Evolutionary conservation across 1,140 invertebrate species (phyloP), one percentile per base, ranked within the genome.

Genomic region (Neuroterus valhalla): DNA sequence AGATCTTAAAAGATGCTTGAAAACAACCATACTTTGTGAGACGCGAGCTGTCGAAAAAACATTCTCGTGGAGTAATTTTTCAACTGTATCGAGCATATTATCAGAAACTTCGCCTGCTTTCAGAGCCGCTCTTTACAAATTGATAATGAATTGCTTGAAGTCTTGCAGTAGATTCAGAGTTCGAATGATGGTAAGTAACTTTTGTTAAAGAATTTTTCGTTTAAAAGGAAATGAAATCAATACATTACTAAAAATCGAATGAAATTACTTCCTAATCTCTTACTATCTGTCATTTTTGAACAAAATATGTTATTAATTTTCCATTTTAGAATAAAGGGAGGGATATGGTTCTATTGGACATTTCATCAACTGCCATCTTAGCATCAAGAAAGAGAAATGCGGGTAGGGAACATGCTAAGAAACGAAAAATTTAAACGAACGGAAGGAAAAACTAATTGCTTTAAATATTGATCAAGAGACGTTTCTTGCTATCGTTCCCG

Each of bases 31-130:
- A 73, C 50, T 74, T 66, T 38, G 38, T 69, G 21, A 46, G 76
- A 43, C 52, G 76, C n/a, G 76, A 78, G 17, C 31, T 78, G 21
- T 44, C 70, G 43, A 78, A 78, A 50, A 71, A 52, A 43, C n/a
- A 70, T 71, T 14, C 2, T n/a, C 26, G 4, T 43, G 72, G 76
- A 66, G 19, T 66, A 55, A 5, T 50, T 4, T 72, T 26, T 31
- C 55, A 71, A 2, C 21, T 14, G 17, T 5, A 1, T 23, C 50
- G 15, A 62, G 21, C 5, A 44, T 71, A 17, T 23, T n/a, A 50
- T n/a, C n/a, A n/a, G n/a, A n/a, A n/a, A n/a, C n/a, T n/a, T n/a
- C n/a, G n/a, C n/a, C n/a, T n/a, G n/a, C n/a, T n/a, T n/a, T n/a
- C n/a, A n/a, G n/a, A n/a, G n/a, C n/a, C n/a, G n/a, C n/a, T n/a